Base-by-base conservation (phyloP, 2,113 vertebrate genomes). In the Acrocephalus arundinaceus region DNA sequence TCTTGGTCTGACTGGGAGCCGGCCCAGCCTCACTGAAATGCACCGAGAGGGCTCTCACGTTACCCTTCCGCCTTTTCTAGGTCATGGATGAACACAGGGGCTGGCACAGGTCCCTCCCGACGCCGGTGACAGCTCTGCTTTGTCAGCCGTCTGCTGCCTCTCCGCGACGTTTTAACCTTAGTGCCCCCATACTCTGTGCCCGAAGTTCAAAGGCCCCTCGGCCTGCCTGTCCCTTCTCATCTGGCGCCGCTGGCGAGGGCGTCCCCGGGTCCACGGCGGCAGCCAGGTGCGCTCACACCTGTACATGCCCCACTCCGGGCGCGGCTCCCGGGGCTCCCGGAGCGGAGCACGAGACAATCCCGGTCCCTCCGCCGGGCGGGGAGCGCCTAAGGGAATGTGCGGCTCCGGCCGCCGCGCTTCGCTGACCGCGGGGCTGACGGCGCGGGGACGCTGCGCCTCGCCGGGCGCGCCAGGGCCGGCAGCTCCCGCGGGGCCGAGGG, bases 331-430 rank as follows among this genome's bases (percentile, higher is more conserved):
- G 25, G 17, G 13, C 54, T 46, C 30, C 33, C 6, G 4, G 16
- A 2, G 35, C 1, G 66, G n/a, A 7, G 23, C 57, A 0, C 45
- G 33, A 46, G 6, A 5, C 10, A 4, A 9, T 2, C 3, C 27
- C 30, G 16, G 43, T 15, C 10, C 9, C 66, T 20, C 3, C 9
- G 1, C 2, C 1, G 31, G 15, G n/a, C 13, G 8, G 6, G 5
- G 15, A 9, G 35, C 24, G 5, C 2, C 30, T 0, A 3, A 3
- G 11, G 35, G 63, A 73, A 54, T 5, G 85, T 0, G 39, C 58
- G 2, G 33, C 16, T 45, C 33, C 30, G 20, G 11, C 66, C 55
- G 20, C 54, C 18, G 52, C 49, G 15, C 27, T 30, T 30, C 55
- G 57, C 57, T 23, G 57, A n/a, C 33, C 33, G 57, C 57, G 22